Conservation (phyloP, 2,113 vertebrate genomes). For the Sapayoa aenigma region DNA sequence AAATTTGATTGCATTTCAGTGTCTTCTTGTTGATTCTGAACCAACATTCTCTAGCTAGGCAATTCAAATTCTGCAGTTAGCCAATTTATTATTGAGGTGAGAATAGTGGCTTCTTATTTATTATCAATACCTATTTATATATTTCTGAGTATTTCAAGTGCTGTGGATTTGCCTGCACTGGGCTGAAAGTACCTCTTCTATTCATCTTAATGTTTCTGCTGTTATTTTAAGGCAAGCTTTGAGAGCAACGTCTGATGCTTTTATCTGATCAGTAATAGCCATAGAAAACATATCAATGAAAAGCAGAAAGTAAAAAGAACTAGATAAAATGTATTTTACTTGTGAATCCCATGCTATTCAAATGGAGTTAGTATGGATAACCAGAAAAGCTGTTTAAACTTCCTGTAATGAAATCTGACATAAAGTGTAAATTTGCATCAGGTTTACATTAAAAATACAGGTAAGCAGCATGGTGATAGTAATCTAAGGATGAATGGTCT, state of each 20-base stretch:
- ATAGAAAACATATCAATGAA: neutral
- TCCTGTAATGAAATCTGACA: neutral
- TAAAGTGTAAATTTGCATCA: neutral
- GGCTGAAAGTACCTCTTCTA: neutral
- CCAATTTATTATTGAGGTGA: neutral
- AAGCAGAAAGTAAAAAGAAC: neutral
- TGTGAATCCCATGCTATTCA: neutral
- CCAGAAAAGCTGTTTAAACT: neutral
- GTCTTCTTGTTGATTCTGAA: neutral
- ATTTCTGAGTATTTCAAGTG: neutral
- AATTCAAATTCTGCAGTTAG: neutral
- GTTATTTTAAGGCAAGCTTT: neutral
- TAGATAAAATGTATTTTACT: neutral
- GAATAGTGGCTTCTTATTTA: neutral
- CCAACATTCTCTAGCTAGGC: neutral
- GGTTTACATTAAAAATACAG: neutral
- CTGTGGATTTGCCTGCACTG: neutral
- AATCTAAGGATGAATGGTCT: neutral
- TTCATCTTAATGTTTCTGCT: neutral
- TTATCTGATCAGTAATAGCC: neutral
- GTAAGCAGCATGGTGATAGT: neutral
- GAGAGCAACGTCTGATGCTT: neutral
- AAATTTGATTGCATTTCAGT: neutral
- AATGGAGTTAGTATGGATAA: neutral
- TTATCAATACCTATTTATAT: neutral